Evolutionary conservation across 2,797 vertebrate genomes (phyloP), one percentile per base, ranked within the genome.

Genomic region (Scarus forsteni): DNA sequence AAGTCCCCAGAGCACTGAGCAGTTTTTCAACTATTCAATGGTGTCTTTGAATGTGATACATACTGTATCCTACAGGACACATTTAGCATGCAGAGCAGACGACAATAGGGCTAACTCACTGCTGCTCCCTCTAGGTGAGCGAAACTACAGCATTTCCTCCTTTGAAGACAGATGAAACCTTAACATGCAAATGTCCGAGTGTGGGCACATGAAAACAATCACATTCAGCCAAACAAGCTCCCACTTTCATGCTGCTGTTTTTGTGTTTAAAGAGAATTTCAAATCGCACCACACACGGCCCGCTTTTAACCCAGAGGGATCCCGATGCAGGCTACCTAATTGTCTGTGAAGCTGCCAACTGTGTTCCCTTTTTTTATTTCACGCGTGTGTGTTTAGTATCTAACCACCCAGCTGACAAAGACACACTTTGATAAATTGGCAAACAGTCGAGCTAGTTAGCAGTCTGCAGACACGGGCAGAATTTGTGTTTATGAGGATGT

Each of bases 391-490:
- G 69, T 93, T 95, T 95, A 95, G 92, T 95, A 94, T 94, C 93
- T 95, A 95, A 95, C 94, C 94, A 95, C 95, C 94, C 94, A 92
- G 88, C 89, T 95, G 94, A 97, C 95, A 96, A 93, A 93, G 91
- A 95, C 91, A 93, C 90, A 68, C 94, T 97, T 96, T 97, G 96
- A 97, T 97, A 96, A 96, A 96, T 95, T 94, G 94, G 94, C 92
- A 94, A 95, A 95, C 96, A 95, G 95, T 94, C 92, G 83, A 89
- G 93, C 95, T 96, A 95, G 94, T 97, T 96, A 96, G 94, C 93
- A 58, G 92, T 94, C 94, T 94, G 94, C 36, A 65, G 73, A 54
- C 56, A 54, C 7, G 53, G 49, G 58, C 60, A 69, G 35, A 35
- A 63, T 81, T 66, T 35, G 35, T 59, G 43, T 15, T 38, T 43